Evolutionary conservation across 2,888 invertebrate genomes (phyloP), one percentile per base, ranked within the genome.

Genomic region (Gortyna flavago): DNA sequence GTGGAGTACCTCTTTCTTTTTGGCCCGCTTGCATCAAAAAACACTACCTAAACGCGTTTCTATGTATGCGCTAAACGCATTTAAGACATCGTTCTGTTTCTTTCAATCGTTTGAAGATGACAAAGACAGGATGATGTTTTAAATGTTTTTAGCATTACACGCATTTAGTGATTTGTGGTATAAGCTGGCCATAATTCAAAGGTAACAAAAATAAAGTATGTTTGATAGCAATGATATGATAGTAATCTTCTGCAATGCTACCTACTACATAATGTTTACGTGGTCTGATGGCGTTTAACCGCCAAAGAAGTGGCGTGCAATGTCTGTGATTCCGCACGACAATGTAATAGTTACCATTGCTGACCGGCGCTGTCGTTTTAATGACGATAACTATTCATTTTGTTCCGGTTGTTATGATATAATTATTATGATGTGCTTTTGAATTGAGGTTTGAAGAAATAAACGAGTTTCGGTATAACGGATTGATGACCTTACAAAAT

Each of bases 311-410:
- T 74, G 21, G 67, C 68, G 77, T 65, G 85, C 77, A 75, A 71
- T 38, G 65, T 64, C 77, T 75, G 66, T 76, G 72, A 80, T 83
- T 84, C 86, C 77, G 77, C 68, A 66, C 66, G 65, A 65, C 67
- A 65, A 71, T 61, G 57, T 72, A 72, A 59, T 81, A 59, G 62
- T 59, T 38, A n/a, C n/a, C 38, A 84, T 82, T 69, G 61, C 71
- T 71, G 74, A 32, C 64, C 61, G 61, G 35, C 48, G 38, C 62
- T 61, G 68, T 67, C 38, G 72, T 81, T 77, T 74, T 77, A 85
- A 81, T 74, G 68, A 74, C 44, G 48, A 66, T 65, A 54, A 74
- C 54, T 69, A 41, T 69, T 71, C 48, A 18, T 68, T 68, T 57
- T 72, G 57, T 64, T 68, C 73, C 72, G 72, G 77, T 76, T 76